Evolutionary conservation across 2,888 invertebrate genomes (phyloP).

Genomic region (Tortrix viridana): DNA sequence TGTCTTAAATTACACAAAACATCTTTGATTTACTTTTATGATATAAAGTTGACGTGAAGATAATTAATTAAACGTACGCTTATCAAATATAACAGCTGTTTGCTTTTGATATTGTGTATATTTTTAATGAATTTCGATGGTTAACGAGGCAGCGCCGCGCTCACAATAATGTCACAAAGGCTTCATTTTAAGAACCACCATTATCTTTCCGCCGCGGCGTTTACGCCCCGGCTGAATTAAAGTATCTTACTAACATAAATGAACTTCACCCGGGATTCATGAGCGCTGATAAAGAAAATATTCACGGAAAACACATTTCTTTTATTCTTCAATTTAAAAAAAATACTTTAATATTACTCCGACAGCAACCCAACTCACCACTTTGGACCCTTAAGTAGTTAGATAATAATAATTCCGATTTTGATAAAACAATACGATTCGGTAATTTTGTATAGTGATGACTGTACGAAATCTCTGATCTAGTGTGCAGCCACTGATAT

Average conservation of each 20-base stretch:
- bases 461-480: too few relatives aligned
- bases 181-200: conserved; percentile 72
- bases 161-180: conserved; percentile 70
- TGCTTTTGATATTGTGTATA: conserved; percentile 18
- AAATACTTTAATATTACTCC: too few relatives aligned
- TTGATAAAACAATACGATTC: too few relatives aligned
- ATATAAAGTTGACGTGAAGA: neutral
- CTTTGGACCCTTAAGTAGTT: too few relatives aligned
- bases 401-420: too few relatives aligned
- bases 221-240: conserved; percentile 64
- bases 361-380: too few relatives aligned
- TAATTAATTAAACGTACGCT: neutral
- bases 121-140: conserved; percentile 31
- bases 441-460: too few relatives aligned
- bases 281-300: conserved; percentile 11
- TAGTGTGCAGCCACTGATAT: too few relatives aligned
- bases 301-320: conserved; percentile 1
- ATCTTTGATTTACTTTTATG: too few relatives aligned
- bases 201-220: conserved; percentile 65
- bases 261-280: conserved; percentile 23
- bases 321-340: too few relatives aligned
- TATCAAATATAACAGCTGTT: conserved; percentile 4
- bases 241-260: conserved; percentile 53
- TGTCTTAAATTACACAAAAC: too few relatives aligned
- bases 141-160: conserved; percentile 40